These are phyloP conservation scores for Carollia perspicillata DNA, from an alignment of 2,113 vertebrate genomes.

Conservation along the genomic window DNA sequence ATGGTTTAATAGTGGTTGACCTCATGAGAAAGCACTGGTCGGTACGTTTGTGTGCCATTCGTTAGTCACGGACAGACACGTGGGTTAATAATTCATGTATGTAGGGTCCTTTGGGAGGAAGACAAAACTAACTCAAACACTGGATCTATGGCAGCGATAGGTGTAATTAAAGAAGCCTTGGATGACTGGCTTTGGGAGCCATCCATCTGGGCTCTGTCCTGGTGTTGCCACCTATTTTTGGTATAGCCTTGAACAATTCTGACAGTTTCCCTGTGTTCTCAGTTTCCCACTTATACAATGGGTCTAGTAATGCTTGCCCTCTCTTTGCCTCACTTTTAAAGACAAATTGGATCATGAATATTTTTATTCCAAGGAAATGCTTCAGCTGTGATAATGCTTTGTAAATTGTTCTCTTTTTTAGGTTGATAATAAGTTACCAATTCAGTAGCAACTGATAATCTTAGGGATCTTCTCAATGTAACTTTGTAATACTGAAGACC, in stretches of 20 bases:
- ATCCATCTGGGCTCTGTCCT: neutral
- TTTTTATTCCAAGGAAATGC: neutral
- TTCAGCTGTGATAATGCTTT: neutral
- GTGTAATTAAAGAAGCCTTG: neutral
- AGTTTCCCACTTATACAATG: neutral
- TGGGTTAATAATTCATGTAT: neutral
- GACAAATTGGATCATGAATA: neutral
- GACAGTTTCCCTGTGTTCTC: neutral
- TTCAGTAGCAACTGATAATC: neutral
- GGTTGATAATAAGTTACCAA: neutral
- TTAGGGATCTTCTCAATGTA: neutral
- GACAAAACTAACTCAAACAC: neutral
- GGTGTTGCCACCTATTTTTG: neutral
- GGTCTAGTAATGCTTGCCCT: neutral
- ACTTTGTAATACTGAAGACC: neutral
- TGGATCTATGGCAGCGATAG: too few relatives aligned
- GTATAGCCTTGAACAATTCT: neutral
- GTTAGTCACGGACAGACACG: neutral
- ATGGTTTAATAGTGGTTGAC: neutral
- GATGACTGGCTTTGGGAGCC: neutral
- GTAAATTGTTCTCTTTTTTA: neutral
- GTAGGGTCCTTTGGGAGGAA: neutral
- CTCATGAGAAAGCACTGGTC: neutral
- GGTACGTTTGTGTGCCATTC: neutral
- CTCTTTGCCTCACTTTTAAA: neutral